Conservation (phyloP, 1,140 invertebrate genomes). For the Aphidius gifuensis region DNA sequence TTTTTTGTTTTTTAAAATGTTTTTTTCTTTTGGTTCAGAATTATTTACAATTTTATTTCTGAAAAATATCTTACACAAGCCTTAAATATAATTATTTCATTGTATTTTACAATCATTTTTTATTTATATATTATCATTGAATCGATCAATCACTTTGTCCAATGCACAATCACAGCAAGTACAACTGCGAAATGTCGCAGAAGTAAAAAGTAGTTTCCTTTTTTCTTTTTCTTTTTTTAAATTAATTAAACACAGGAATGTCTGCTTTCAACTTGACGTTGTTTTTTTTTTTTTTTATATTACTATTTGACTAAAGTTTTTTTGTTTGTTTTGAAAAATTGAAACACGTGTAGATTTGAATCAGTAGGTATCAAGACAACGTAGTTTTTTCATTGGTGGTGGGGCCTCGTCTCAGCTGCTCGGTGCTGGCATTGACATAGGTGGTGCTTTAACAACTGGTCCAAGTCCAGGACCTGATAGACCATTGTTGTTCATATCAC, state of each 20-base stretch:
- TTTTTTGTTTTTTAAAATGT: constrained; percentile 7
- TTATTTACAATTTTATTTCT: constrained; percentile 22
- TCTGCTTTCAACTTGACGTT: not conserved
- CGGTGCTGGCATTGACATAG: constrained; percentile 52
- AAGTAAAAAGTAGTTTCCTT: constrained; percentile 7
- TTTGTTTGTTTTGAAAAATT: not conserved
- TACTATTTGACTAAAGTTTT: not conserved
- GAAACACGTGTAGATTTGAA: not conserved
- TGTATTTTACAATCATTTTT: constrained; percentile 8
- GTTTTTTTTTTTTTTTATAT: not conserved
- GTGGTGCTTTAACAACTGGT: constrained; percentile 49
- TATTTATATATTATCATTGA: constrained; percentile 12
- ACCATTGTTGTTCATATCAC: constrained; percentile 55
- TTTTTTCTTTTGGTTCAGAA: constrained; percentile 11
- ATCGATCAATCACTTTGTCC: constrained; percentile 24
- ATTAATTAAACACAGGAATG: not conserved
- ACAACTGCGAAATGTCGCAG: constrained; percentile 12
- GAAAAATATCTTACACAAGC: constrained; percentile 32
- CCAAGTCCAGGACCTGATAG: constrained; percentile 51
- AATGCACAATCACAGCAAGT: constrained; percentile 25
- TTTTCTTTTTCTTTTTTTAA: constrained; percentile 1
- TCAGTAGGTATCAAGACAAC: constrained; percentile 53
- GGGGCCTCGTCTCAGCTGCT: constrained; percentile 54
- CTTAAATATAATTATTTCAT: constrained; percentile 20
- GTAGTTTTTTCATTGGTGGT: constrained; percentile 50